Evolutionary conservation across 1,140 invertebrate species (phyloP).

Genomic region (Frieseomelitta varia): DNA sequence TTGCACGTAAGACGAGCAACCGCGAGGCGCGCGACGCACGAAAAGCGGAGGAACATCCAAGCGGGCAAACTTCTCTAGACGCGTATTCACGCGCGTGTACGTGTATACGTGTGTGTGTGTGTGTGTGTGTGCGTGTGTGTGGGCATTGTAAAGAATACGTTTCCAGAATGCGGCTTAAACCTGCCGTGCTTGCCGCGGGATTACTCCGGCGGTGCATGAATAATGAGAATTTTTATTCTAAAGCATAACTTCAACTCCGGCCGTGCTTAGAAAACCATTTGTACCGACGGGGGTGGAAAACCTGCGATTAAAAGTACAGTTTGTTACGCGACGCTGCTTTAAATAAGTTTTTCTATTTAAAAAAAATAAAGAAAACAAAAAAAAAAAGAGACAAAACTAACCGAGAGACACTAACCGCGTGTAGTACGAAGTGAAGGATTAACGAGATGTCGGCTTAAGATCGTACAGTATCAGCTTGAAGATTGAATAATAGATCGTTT

Average conservation of each 20-base stretch:
- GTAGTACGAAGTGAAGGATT: background rate
- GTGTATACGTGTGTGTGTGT: background rate
- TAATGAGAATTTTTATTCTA: constrained; percentile 49
- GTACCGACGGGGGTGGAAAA: background rate
- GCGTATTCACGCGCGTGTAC: constrained; percentile 18
- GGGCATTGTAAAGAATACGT: constrained; percentile 33
- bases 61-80: constrained; percentile 29
- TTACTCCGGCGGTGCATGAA: constrained; percentile 29
- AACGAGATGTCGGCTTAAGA: background rate
- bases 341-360: background rate
- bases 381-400: too few relatives aligned
- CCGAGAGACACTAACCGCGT: too few relatives aligned
- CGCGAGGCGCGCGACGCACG: background rate
- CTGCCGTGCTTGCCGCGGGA: constrained; percentile 16
- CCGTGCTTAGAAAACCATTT: constrained; percentile 9
- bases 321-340: background rate
- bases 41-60: background rate
- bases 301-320: constrained; percentile 1
- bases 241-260: background rate
- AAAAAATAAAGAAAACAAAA: background rate
- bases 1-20: background rate
- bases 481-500: background rate
- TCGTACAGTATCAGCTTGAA: too few relatives aligned
- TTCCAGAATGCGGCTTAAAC: constrained; percentile 26
- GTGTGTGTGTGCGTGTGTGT: background rate